Base-by-base conservation (phyloP, 2,113 vertebrate species). In the Syngnathoides biaculeatus region DNA sequence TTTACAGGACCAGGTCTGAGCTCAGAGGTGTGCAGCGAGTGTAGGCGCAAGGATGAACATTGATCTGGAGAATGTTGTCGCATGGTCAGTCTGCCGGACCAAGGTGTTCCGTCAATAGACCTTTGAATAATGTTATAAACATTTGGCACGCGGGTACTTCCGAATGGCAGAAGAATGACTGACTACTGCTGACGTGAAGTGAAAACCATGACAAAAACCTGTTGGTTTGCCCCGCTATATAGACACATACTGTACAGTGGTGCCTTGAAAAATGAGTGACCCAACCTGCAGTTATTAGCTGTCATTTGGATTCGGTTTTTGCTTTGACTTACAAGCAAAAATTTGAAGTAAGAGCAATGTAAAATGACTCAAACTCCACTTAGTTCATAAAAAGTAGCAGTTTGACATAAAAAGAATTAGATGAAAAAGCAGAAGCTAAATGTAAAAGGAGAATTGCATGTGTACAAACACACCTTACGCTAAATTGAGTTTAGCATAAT, bases 1-100 rank as follows among this genome's bases (percentile, higher is more conserved):
- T 84, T 81, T 73, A 77, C 65, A 69, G 60, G 79, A 79, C 73
- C 72, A 13, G 40, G 39, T 19, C 60, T 14, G 1, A 42, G 60
- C 14, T 43, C n/a, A 14, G n/a, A 61, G 59, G 20, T 42, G 55
- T 30, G 27, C 53, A 5, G 13, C 13, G 27, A 55, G 24, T 14
- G 30, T 15, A 61, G 35, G 38, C 20, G 22, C 52, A 6, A 35
- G 26, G 26, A 13, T 10, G 22, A 26, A 19, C 60, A 26, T 15
- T 62, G 60, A 62, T 45, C 26, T 17, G 39, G 60, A 26, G 13
- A 45, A 43, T 17, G 7, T 43, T 39, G 9, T 22, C 19, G 13
- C 35, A 12, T 24, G 22, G 20, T 60, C 43, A 9, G 39, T 22
- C 40, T 42, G n/a, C 24, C 30, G 40, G 39, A 42, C 22, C n/a